These are phyloP conservation scores for Cerastoderma edule DNA, from an alignment of 2,888 invertebrate species.

Conservation along the genomic window DNA sequence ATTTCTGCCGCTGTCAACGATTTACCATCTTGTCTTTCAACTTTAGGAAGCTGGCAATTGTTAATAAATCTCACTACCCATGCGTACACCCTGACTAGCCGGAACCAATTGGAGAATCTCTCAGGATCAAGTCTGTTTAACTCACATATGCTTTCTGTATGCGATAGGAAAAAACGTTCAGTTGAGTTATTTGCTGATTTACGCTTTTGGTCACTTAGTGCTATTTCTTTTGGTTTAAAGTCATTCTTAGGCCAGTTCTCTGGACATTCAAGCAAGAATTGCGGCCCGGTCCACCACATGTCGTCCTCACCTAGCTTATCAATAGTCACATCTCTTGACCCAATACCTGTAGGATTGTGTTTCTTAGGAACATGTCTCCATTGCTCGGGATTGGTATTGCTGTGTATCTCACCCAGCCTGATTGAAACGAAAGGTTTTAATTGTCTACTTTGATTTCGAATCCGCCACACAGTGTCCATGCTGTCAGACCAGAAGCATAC, in stretches of 20 bases:
- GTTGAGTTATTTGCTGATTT: background rate
- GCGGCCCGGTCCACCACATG: conserved; percentile 44
- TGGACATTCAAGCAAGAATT: conserved; percentile 21
- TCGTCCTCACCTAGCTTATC: conserved; percentile 2
- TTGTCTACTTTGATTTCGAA: conserved; percentile 34
- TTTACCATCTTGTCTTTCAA: conserved; percentile 1
- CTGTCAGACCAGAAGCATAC: conserved; percentile 17
- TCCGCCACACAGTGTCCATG: conserved; percentile 38
- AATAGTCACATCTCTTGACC: conserved; percentile 17
- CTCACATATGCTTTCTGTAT: too few relatives aligned
- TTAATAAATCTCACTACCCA: conserved; percentile 34
- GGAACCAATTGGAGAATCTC: conserved; percentile 32
- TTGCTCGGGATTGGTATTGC: conserved; percentile 32
- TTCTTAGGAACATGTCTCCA: conserved; percentile 39
- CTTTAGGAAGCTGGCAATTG: conserved; percentile 23
- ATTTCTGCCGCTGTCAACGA: conserved; percentile 29
- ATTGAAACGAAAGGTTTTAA: conserved; percentile 59
- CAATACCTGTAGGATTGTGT: conserved; percentile 34
- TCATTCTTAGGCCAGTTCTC: conserved; percentile 23
- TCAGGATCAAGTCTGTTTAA: conserved; percentile 13
- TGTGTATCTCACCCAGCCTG: conserved; percentile 62
- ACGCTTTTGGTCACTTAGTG: background rate
- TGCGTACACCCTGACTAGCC: conserved; percentile 14
- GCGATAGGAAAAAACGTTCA: background rate
- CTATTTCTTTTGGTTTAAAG: background rate